Conservation (phyloP, 2,888 invertebrate species). For the Melieria crassipennis region DNA sequence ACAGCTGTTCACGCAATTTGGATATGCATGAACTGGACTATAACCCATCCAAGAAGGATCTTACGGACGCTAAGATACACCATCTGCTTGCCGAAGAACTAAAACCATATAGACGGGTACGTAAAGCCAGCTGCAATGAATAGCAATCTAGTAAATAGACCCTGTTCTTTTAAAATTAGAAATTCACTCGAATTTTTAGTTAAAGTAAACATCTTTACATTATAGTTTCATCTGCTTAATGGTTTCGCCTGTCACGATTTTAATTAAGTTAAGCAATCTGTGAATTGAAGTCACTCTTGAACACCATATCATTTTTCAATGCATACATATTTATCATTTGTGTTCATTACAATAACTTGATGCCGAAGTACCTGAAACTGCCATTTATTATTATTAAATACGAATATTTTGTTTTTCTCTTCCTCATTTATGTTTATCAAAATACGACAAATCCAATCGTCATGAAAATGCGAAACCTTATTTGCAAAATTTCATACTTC, state of each 20-base stretch:
- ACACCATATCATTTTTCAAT: too few species aligned
- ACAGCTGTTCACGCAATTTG: constrained; percentile 85
- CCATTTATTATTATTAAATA: constrained; percentile 25
- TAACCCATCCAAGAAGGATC: constrained; percentile 89
- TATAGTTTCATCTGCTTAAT: too few species aligned
- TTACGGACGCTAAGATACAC: constrained; percentile 93
- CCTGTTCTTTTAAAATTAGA: too few species aligned
- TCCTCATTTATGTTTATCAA: constrained; percentile 21
- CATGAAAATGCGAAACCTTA: neutral
- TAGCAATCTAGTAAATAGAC: too few species aligned
- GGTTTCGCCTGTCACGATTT: too few species aligned
- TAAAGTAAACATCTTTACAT: too few species aligned
- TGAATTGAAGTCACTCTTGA: too few species aligned
- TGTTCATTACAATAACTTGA: too few species aligned
- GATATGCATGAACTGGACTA: constrained; percentile 95
- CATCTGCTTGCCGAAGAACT: constrained; percentile 90
- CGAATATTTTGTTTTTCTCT: constrained; percentile 24
- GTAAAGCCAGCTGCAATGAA: constrained; percentile 47
- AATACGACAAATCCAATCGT: neutral
- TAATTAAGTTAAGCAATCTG: too few species aligned
- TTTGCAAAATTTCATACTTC: neutral
- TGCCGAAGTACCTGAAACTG: too few species aligned
- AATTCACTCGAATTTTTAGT: too few species aligned
- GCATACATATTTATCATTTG: too few species aligned
- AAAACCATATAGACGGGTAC: constrained; percentile 86